Conservation (phyloP, 2,888 invertebrate species). For the Leptopilina drosophilae region DNA sequence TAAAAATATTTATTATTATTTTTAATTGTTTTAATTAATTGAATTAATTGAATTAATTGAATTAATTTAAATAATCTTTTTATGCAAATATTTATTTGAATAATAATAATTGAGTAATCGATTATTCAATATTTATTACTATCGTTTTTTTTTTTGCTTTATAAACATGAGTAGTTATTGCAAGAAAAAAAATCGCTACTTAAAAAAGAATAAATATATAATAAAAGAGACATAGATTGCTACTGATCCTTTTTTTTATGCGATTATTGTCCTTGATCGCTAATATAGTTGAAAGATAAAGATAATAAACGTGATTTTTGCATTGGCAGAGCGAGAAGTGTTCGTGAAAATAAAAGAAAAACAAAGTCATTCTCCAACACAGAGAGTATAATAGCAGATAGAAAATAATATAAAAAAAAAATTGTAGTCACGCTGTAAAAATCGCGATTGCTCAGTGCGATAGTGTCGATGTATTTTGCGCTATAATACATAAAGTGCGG, state of each 20-base stretch:
- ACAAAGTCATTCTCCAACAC: constrained; percentile 15
- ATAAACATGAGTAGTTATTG: neutral
- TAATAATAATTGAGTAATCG: too few species aligned
- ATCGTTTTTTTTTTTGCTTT: neutral
- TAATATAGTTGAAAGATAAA: constrained; percentile 7
- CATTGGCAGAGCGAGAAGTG: neutral
- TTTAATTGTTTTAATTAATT: too few species aligned
- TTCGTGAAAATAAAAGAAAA: neutral
- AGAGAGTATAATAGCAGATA: too few species aligned
- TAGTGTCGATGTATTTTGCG: neutral
- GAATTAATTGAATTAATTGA: too few species aligned
- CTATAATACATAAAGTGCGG: constrained; percentile 7
- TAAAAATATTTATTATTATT: too few species aligned
- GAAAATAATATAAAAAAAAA: constrained; percentile 9
- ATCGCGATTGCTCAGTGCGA: constrained; percentile 16
- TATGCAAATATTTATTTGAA: too few species aligned
- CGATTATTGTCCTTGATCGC: constrained; percentile 20
- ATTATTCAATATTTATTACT: neutral
- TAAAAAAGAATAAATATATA: neutral
- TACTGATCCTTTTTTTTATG: constrained; percentile 22
- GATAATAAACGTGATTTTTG: constrained; percentile 20
- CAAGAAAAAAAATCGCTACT: neutral
- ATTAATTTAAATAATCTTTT: too few species aligned
- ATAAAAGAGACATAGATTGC: neutral
- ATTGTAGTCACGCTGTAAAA: constrained; percentile 15